Percentiles rank a stretch among this genome's conserved stretches.
phyloP scores from a whole-genome alignment of 2,888 invertebrate species.

The Microdon myrmicae region DNA sequence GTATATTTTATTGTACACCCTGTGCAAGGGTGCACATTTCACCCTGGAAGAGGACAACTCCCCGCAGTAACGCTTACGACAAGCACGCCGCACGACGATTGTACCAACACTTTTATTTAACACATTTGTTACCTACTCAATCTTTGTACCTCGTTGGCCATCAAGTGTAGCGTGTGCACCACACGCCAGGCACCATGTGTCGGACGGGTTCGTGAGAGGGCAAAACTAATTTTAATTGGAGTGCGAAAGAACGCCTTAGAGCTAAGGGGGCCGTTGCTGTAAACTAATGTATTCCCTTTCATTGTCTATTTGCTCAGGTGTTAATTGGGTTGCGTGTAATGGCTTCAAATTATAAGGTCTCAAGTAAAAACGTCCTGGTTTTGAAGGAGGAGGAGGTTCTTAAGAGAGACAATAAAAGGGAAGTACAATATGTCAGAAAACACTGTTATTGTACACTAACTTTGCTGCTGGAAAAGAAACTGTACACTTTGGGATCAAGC shows the following conservation, averaged over 20 bases:
- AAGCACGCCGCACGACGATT: conserved; percentile 1
- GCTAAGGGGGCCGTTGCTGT: not conserved
- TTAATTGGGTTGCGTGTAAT: conserved; percentile 56
- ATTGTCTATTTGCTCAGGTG: conserved; percentile 51
- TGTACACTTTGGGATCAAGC: too few species aligned
- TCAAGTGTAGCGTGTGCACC: conserved; percentile 23
- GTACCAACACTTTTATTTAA: conserved; percentile 29
- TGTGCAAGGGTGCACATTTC: too few species aligned
- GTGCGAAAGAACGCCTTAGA: conserved; percentile 46
- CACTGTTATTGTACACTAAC: too few species aligned
- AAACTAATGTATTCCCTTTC: not conserved
- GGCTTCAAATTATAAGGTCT: conserved; percentile 54
- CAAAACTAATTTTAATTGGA: conserved; percentile 54
- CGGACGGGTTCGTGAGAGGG: conserved; percentile 43
- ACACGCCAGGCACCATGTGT: not conserved
- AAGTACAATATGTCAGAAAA: too few species aligned
- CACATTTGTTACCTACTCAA: conserved; percentile 23
- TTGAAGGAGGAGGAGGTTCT: too few species aligned
- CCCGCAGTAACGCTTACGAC: too few species aligned
- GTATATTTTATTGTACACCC: too few species aligned
- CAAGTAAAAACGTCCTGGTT: too few species aligned
- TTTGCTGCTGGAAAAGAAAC: too few species aligned
- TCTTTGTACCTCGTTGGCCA: conserved; percentile 3
- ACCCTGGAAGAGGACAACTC: too few species aligned
- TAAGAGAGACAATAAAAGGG: too few species aligned